Percentiles rank a stretch among this genome's conserved stretches.
These are phyloP conservation scores for Agapetus fuscipes DNA, from an alignment of 2,888 invertebrate species.

Conservation along the genomic window DNA sequence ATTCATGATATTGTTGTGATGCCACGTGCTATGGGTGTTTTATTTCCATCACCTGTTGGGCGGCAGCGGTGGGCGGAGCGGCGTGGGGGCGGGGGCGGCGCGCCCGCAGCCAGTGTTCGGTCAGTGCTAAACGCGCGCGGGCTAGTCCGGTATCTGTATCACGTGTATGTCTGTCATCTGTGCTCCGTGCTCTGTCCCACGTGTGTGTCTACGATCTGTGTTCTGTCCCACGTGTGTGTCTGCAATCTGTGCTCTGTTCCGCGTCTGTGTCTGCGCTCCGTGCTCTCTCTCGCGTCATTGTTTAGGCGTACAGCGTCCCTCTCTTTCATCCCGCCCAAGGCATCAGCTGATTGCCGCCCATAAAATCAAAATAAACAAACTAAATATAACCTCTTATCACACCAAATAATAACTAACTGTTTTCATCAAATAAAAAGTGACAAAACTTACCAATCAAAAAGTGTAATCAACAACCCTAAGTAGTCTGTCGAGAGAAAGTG, in stretches of 20 bases:
- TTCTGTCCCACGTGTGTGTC: slow-evolving; percentile 8
- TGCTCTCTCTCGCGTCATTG: slow-evolving; percentile 5
- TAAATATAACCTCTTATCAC: no score
- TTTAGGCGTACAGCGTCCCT: slow-evolving; percentile 5
- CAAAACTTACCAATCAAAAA: no score
- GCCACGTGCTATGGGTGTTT: slow-evolving; percentile 2
- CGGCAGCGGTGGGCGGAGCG: slow-evolving; percentile 6
- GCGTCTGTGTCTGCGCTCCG: slow-evolving; percentile 4
- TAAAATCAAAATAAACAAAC: no score
- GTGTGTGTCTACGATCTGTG: slow-evolving; percentile 4
- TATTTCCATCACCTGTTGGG: slow-evolving; percentile 7
- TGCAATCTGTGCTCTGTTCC: slow-evolving; percentile 1
- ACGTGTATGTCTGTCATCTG: slow-evolving; percentile 2
- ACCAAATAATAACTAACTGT: no score
- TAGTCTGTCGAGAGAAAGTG: no score
- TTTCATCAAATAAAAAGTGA: no score
- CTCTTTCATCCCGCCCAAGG: slow-evolving; percentile 1
- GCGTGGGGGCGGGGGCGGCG: slow-evolving; percentile 3
- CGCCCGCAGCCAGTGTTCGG: slow-evolving; percentile 7
- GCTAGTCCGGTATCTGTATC: slow-evolving; percentile 4
- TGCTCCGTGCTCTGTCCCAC: slow-evolving; percentile 4
- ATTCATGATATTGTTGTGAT: neutral
- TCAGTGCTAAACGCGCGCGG: slow-evolving; percentile 11
- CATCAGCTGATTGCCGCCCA: slow-evolving; percentile 6
- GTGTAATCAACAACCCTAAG: no score